Evolutionary conservation across 2,113 vertebrate species (phyloP), one percentile per base, ranked within the genome.

Genomic region (Dromiciops gliroides): DNA sequence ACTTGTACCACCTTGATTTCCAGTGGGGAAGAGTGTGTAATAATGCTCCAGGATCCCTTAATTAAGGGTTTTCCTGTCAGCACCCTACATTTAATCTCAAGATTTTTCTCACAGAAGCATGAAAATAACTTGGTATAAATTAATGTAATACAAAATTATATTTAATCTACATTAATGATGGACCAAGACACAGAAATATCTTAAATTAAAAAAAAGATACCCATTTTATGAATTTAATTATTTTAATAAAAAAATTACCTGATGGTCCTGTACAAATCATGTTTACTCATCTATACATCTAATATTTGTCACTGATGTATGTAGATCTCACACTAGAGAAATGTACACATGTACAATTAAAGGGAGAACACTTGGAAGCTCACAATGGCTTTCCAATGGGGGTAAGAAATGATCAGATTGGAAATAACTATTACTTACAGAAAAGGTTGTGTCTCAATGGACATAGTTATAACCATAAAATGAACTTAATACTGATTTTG

Each of bases 221-320:
- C 53, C 96, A 94, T 94, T 89, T 91, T 95, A 88, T 93, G 93
- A 89, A 96, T 94, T 97, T 94, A 96, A 94, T 50, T 28, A 48
- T 97, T 97, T 96, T 93, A 96, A 50, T 94, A 93, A 95, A 97
- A 96, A 94, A 97, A 93, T 94, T n/a, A 94, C 16, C 94, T 50
- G 96, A 60, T 91, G 50, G 50, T 96, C 88, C 91, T 53, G 1
- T 92, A 95, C 23, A 95, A 96, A 96, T 60, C 48, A 93, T 96
- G 89, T 89, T 89, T 44, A 89, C 89, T 90, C 90, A 90, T 93
- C 93, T 95, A 93, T 97, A 22, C 67, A 96, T n/a, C 50, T 94
- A 44, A 14, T 94, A 96, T 92, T 95, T 56, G 93, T 90, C 23
- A 95, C 31, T 50, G 96, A 92, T 31, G 89, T 90, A 31, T 25